Conservation (phyloP, 37 sponge, comb jelly and placozoan species). For the Oopsacas minuta region DNA sequence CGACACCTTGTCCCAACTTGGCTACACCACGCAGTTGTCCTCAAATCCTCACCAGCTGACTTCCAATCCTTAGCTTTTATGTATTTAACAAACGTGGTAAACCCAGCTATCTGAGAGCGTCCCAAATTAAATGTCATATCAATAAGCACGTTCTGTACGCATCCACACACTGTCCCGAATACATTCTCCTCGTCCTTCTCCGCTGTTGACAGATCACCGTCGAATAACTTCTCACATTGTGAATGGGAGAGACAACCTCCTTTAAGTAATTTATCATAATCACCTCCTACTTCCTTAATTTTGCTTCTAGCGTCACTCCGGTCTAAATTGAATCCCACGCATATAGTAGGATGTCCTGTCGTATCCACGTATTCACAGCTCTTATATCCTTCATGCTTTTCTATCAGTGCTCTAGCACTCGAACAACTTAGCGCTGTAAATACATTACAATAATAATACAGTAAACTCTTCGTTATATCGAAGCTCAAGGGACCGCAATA, state of each 20-base stretch:
- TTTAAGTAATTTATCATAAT: background rate
- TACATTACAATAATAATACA: background rate
- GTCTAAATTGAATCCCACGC: background rate
- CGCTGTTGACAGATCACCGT: background rate
- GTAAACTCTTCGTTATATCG: background rate
- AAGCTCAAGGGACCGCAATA: background rate
- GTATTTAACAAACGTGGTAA: background rate
- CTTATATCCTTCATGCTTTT: background rate
- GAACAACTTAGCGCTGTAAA: background rate
- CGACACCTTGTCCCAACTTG: background rate
- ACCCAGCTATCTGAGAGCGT: background rate
- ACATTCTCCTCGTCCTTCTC: background rate
- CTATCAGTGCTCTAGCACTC: background rate
- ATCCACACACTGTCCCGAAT: background rate
- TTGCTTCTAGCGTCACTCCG: background rate
- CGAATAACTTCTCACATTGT: background rate
- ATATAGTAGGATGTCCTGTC: background rate
- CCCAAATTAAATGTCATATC: background rate
- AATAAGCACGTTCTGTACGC: background rate
- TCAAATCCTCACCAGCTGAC: background rate
- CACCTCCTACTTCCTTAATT: background rate
- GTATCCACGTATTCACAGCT: background rate
- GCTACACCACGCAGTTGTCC: background rate
- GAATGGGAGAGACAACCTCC: background rate
- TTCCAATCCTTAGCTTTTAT: background rate